phyloP scores from a whole-genome alignment of 2,113 vertebrate genomes.

The Hydropotes inermis region DNA sequence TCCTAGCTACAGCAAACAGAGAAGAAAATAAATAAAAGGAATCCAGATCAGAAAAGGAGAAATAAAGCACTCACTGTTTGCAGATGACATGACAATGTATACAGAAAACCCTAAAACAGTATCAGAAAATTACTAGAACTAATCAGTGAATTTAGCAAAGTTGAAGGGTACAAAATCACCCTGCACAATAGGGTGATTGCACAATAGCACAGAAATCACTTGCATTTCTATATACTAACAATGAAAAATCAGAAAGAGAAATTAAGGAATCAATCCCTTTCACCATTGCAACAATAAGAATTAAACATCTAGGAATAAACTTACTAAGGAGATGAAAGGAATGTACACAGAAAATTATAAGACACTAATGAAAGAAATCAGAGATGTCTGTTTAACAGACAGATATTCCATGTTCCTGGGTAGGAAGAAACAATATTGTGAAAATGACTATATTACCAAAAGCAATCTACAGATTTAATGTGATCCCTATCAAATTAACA shows the following conservation, averaged over 20 bases:
- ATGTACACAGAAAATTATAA: not conserved
- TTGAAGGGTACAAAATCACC: not conserved
- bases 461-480: not conserved
- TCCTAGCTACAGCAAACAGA: not conserved
- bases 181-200: no score
- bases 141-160: not conserved
- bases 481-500: not conserved
- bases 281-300: not conserved
- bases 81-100: not conserved
- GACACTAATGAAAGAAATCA: not conserved
- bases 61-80: not conserved
- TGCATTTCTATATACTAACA: not conserved
- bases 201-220: not conserved
- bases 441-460: not conserved
- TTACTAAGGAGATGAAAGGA: not conserved
- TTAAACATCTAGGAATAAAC: not conserved
- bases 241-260: not conserved
- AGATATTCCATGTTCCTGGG: not conserved
- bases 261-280: not conserved
- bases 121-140: not conserved
- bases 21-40: not conserved
- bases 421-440: not conserved
- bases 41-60: not conserved
- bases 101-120: not conserved
- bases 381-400: not conserved